Percentiles rank a stretch among this genome's conserved stretches.
Conservation (phyloP, 2,888 invertebrate species). For the Sarcophaga variegata region DNA sequence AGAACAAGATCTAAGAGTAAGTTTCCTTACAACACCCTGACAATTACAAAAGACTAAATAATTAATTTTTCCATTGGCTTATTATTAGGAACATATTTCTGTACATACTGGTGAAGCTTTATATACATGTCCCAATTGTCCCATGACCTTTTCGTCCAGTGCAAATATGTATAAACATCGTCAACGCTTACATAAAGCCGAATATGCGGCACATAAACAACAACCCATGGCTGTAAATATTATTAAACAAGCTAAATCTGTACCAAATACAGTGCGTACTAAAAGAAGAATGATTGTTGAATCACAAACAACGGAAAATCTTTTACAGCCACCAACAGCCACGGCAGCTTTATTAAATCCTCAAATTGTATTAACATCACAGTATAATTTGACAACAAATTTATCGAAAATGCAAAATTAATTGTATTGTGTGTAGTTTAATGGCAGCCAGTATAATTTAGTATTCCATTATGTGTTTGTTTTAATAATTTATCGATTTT, state of each 20-base stretch:
- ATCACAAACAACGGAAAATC: conserved; percentile 50
- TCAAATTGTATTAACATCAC: conserved; percentile 41
- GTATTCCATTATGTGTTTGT: too few species aligned
- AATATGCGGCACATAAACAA: conserved; percentile 78
- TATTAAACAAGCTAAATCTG: conserved; percentile 75
- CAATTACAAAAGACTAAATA: background rate
- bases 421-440: background rate
- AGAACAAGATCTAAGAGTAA: conserved; percentile 77
- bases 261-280: conserved; percentile 73
- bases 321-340: conserved; percentile 47
- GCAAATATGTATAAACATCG: conserved; percentile 81
- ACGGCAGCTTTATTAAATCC: conserved; percentile 36
- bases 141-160: conserved; percentile 80
- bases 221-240: conserved; percentile 78
- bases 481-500: too few species aligned
- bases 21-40: background rate
- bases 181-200: conserved; percentile 78
- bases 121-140: conserved; percentile 79
- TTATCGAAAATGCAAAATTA: conserved; percentile 63
- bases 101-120: conserved; percentile 79
- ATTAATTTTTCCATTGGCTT: conserved; percentile 1
- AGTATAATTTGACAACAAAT: conserved; percentile 71
- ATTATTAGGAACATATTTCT: conserved; percentile 78
- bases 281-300: conserved; percentile 58
- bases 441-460: too few species aligned